phyloP scores from a whole-genome alignment of 2,797 vertebrate genomes.

The Emys orbicularis region DNA sequence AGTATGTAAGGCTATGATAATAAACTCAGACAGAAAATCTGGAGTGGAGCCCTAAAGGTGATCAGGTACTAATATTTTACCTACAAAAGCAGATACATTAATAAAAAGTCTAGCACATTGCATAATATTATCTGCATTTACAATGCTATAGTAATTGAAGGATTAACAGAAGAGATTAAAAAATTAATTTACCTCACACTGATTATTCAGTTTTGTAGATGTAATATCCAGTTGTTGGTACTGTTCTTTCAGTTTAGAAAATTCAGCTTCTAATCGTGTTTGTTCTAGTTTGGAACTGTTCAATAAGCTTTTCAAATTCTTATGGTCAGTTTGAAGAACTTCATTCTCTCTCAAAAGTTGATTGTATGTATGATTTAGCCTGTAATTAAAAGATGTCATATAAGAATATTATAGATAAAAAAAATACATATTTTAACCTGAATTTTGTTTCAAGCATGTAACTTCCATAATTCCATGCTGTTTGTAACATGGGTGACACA shows the following conservation, averaged over 20 bases:
- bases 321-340: conserved; percentile 93
- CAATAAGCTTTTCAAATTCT: conserved; percentile 92
- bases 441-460: neutral
- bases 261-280: conserved; percentile 96
- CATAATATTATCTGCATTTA: neutral
- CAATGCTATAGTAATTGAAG: neutral
- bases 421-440: neutral
- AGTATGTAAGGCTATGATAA: too few relatives aligned
- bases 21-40: too few relatives aligned
- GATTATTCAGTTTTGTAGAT: conserved; percentile 96
- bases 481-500: rapidly evolving
- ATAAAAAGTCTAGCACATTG: neutral
- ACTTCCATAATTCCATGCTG: conserved; percentile 1
- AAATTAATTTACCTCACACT: conserved; percentile 90
- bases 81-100: neutral
- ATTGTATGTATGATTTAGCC: conserved; percentile 88
- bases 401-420: neutral
- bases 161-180: neutral
- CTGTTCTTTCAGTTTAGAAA: conserved; percentile 95
- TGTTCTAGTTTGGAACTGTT: conserved; percentile 95
- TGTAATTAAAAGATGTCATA: conserved; percentile 73
- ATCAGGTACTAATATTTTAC: neutral
- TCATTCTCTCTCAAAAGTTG: conserved; percentile 95
- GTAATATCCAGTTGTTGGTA: conserved; percentile 98
- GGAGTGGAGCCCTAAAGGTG: too few relatives aligned